Conservation (phyloP, 2,113 vertebrate genomes). For the Microcebus lehilahytsara region DNA sequence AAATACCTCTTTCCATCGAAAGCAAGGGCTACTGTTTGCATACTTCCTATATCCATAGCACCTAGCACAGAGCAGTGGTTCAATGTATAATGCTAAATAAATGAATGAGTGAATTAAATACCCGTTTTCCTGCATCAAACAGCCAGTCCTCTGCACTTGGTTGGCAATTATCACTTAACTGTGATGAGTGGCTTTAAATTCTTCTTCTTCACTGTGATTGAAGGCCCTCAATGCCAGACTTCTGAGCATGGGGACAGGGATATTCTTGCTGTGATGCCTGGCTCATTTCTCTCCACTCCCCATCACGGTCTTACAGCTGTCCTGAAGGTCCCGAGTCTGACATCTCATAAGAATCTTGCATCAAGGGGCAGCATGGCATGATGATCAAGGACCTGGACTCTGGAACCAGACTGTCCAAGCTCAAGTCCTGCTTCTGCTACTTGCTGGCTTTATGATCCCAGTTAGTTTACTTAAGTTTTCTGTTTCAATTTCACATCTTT, state of each 20-base stretch:
- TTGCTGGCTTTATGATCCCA: not conserved
- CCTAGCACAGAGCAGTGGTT: not conserved
- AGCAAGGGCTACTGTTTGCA: not conserved
- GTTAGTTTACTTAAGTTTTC: not conserved
- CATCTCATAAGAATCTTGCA: not conserved
- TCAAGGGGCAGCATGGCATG: not conserved
- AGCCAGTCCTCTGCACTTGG: not conserved
- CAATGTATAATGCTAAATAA: not conserved
- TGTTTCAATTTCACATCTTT: slow-evolving; percentile 15
- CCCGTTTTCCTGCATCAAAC: not conserved
- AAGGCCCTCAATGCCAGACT: not conserved
- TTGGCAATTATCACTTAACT: not conserved
- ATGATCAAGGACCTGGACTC: not conserved
- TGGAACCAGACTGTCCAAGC: not conserved
- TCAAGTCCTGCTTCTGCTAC: not conserved
- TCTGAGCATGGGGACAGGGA: not conserved
- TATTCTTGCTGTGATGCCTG: not conserved
- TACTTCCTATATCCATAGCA: not conserved
- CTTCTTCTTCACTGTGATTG: not conserved
- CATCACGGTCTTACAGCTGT: not conserved
- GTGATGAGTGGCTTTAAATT: not conserved
- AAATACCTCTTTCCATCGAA: not conserved
- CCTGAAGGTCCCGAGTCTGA: not conserved
- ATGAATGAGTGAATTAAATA: not conserved
- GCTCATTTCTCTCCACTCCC: not conserved